Evolutionary conservation across 1,140 invertebrate genomes (phyloP).

Genomic region (Littorina saxatilis): DNA sequence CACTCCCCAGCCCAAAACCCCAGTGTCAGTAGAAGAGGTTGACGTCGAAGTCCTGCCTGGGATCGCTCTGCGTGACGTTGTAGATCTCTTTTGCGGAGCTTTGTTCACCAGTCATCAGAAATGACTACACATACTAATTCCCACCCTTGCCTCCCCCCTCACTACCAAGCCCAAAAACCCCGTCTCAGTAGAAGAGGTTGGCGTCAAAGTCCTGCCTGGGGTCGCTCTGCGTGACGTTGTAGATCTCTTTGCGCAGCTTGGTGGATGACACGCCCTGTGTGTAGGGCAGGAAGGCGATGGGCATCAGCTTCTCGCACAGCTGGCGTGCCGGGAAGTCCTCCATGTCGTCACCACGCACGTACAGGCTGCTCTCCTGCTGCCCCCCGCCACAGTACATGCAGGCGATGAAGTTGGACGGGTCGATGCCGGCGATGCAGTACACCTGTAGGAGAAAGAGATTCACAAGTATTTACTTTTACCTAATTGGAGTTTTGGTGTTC

Average conservation of each 20-base stretch:
- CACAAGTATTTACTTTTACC: too few species aligned
- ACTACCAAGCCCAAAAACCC: neutral
- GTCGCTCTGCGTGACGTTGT: conserved; percentile 42
- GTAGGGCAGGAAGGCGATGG: conserved; percentile 70
- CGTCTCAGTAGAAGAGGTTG: conserved; percentile 33
- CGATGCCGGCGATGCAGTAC: conserved; percentile 69
- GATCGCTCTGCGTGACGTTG: conserved; percentile 39
- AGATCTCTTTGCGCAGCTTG: conserved; percentile 64
- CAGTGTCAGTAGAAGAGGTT: conserved; percentile 40
- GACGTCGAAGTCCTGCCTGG: conserved; percentile 19
- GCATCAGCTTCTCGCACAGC: conserved; percentile 68
- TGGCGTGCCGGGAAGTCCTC: conserved; percentile 67
- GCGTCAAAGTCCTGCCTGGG: conserved; percentile 23
- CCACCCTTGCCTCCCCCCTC: neutral
- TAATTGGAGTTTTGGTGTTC: too few species aligned
- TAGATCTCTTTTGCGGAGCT: conserved; percentile 65
- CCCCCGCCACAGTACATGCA: conserved; percentile 60
- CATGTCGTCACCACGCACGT: conserved; percentile 73
- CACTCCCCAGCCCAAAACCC: too few species aligned
- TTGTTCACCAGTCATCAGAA: too few species aligned
- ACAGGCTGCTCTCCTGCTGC: conserved; percentile 55
- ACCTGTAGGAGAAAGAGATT: conserved; percentile 55
- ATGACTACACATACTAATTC: too few species aligned
- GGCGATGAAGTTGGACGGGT: conserved; percentile 67
- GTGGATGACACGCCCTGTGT: conserved; percentile 67